Evolutionary conservation across 2,113 vertebrate species (phyloP).

Genomic region (Pterophyllum scalare): DNA sequence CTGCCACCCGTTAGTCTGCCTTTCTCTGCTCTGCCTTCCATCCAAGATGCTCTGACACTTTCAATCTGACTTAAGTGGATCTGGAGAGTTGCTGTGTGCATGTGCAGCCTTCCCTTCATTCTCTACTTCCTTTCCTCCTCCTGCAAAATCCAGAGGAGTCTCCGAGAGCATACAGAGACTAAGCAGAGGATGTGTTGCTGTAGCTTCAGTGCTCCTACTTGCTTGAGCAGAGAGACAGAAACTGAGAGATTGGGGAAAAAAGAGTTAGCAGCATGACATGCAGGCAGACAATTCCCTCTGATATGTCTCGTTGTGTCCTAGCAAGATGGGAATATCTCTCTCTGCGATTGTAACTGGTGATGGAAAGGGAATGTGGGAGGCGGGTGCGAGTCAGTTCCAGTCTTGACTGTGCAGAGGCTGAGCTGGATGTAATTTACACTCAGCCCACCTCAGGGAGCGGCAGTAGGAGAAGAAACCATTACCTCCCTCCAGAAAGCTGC

Average conservation of each 20-base stretch:
- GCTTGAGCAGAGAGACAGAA: not conserved
- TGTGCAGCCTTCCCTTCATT: constrained; percentile 10
- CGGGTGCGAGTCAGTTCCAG: constrained; percentile 29
- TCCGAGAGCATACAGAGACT: not conserved
- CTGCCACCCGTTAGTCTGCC: constrained; percentile 52
- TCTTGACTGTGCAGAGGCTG: constrained; percentile 54
- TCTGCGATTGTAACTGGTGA: constrained; percentile 38
- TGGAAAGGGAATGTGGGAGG: constrained; percentile 61
- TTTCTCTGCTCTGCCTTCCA: constrained; percentile 42
- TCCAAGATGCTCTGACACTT: constrained; percentile 65
- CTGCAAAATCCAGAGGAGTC: constrained; percentile 12
- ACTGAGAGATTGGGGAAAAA: not conserved
- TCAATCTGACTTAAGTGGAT: constrained; percentile 69
- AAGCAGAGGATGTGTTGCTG: constrained; percentile 2
- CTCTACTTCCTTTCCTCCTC: not conserved
- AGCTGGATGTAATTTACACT: constrained; percentile 82
- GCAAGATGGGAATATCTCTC: constrained; percentile 49
- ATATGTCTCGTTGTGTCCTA: constrained; percentile 17
- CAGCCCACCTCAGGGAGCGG: constrained; percentile 67
- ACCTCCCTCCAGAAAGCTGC: constrained; percentile 65
- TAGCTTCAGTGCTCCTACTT: constrained; percentile 2
- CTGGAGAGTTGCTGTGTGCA: constrained; percentile 41
- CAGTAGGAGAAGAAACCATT: constrained; percentile 68
- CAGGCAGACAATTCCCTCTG: constrained; percentile 8
- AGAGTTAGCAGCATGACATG: constrained; percentile 11